Conservation (phyloP, 2,888 invertebrate species). For the Agonum fuliginosum region DNA sequence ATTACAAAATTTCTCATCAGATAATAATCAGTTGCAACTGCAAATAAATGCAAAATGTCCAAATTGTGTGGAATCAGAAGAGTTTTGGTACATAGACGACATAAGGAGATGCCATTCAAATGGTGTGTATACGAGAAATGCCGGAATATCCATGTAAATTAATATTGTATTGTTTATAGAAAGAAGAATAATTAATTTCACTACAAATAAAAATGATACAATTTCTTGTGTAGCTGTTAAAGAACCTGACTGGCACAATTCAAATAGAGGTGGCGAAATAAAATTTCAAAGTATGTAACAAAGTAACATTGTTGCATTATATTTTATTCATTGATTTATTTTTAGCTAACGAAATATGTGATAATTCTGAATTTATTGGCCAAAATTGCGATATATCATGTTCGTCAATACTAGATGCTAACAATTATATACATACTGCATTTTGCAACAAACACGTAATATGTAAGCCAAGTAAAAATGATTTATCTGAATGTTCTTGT, state of each 20-base stretch:
- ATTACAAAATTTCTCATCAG: background rate
- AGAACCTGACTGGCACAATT: background rate
- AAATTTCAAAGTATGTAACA: background rate
- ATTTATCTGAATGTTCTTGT: slow-evolving; percentile 63
- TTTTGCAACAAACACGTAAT: slow-evolving; percentile 61
- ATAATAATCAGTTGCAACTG: background rate
- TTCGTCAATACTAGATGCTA: slow-evolving; percentile 42
- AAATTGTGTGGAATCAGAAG: background rate
- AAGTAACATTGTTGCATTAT: background rate
- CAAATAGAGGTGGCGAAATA: background rate
- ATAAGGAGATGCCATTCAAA: background rate
- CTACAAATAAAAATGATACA: background rate
- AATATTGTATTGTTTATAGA: background rate
- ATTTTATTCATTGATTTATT: background rate
- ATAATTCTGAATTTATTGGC: slow-evolving; percentile 56
- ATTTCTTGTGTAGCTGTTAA: background rate
- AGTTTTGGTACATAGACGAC: slow-evolving; percentile 22
- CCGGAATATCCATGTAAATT: background rate
- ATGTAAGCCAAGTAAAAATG: slow-evolving; percentile 53
- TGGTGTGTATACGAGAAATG: background rate
- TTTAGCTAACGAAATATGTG: background rate
- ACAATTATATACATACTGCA: too few relatives aligned
- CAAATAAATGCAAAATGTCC: background rate
- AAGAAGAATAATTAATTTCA: background rate
- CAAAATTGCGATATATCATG: slow-evolving; percentile 62